A percentile compares a stretch with the other conserved stretches of the same genome.
Conservation (phyloP, 2,113 vertebrate species). For the Bufo bufo region DNA sequence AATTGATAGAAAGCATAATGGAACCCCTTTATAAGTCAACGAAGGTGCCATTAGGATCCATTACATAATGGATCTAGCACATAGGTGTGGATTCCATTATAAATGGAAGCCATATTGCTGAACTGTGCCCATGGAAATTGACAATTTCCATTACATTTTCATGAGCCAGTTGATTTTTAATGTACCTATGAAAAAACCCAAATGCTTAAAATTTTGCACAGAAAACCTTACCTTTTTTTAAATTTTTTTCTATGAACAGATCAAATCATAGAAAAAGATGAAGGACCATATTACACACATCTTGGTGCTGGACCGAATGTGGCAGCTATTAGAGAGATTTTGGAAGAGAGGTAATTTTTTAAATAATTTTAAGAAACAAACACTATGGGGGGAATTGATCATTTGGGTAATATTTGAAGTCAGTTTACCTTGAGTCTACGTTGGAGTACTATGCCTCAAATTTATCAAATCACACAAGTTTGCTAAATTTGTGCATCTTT, state of each 20-base stretch:
- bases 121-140: neutral
- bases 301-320: conserved; percentile 93
- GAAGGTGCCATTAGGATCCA: neutral
- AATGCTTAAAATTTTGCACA: neutral
- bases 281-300: conserved; percentile 98
- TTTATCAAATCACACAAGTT: too few species aligned
- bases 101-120: neutral
- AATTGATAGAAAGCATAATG: neutral
- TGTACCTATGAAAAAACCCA: neutral
- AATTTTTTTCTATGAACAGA: conserved; percentile 85
- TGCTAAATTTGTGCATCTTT: too few species aligned
- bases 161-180: neutral
- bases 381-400: neutral
- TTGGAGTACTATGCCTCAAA: too few species aligned
- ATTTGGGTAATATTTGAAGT: neutral
- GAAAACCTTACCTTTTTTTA: conserved; percentile 52
- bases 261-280: conserved; percentile 98
- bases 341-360: conserved; percentile 91
- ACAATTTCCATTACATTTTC: neutral
- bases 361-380: neutral
- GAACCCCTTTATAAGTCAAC: neutral
- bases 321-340: conserved; percentile 88
- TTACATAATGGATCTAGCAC: neutral
- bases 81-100: neutral
- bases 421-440: too few species aligned